Percentiles rank a stretch among this genome's conserved stretches.
These are phyloP conservation scores for Galemys pyrenaicus DNA, from an alignment of 2,113 vertebrate species.

Conservation along the genomic window DNA sequence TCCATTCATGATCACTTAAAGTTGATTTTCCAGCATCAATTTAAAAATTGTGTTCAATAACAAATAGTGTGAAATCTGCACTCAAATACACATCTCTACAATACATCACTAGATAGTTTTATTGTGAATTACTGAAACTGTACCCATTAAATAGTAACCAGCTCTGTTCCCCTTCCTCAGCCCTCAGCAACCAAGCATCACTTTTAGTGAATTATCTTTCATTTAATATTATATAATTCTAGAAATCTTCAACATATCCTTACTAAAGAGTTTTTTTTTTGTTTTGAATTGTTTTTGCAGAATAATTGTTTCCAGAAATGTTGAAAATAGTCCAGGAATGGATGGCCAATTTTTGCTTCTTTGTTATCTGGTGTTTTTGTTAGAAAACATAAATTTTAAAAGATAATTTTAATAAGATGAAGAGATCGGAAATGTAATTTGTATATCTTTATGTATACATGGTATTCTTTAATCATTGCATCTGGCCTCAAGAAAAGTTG, in stretches of 20 bases:
- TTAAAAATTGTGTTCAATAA: neutral
- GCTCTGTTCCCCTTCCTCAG: accelerated
- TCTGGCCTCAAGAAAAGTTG: conserved; percentile 19
- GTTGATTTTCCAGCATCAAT: neutral
- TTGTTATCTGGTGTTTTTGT: conserved; percentile 53
- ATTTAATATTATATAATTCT: neutral
- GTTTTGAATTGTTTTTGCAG: conserved; percentile 23
- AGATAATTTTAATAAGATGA: conserved; percentile 31
- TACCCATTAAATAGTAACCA: neutral
- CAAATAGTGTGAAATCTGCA: neutral
- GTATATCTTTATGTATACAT: neutral
- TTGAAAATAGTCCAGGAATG: conserved; percentile 4
- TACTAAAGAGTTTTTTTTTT: neutral
- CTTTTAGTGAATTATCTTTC: neutral
- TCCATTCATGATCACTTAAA: neutral
- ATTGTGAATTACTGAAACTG: neutral
- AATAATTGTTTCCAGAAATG: conserved; percentile 56
- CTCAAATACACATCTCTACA: neutral
- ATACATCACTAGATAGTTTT: neutral
- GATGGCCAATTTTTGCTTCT: conserved; percentile 30
- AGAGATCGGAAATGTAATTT: conserved; percentile 33
- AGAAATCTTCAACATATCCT: conserved; percentile 18
- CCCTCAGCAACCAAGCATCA: neutral
- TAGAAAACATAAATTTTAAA: conserved; percentile 47
- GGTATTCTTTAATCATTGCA: conserved; percentile 24